These are phyloP conservation scores for Diorhabda sublineata DNA, from an alignment of 1,140 invertebrate species.

Conservation along the genomic window DNA sequence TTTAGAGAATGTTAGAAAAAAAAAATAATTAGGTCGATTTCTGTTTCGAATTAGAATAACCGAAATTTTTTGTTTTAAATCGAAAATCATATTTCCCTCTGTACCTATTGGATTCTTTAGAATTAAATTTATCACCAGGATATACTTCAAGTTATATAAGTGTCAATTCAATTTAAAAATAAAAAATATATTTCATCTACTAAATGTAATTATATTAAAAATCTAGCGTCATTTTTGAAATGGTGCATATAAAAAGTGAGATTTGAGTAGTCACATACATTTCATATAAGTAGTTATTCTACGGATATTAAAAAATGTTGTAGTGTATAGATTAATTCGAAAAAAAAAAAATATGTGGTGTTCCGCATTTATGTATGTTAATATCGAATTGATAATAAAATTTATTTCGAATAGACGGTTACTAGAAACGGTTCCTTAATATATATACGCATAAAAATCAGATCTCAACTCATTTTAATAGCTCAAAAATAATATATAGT, in stretches of 20 bases:
- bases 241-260: constrained; percentile 20
- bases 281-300: constrained; percentile 22
- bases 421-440: constrained; percentile 14
- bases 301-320: constrained; percentile 29
- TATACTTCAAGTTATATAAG: constrained; percentile 25
- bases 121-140: constrained; percentile 14
- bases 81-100: too few relatives aligned
- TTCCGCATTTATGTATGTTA: constrained; percentile 21
- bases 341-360: constrained; percentile 28
- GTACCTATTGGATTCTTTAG: background rate
- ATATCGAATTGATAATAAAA: constrained; percentile 8
- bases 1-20: too few relatives aligned
- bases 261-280: constrained; percentile 20
- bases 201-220: constrained; percentile 24
- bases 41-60: too few relatives aligned
- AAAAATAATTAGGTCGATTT: too few relatives aligned
- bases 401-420: background rate
- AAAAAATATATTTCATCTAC: constrained; percentile 23
- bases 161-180: constrained; percentile 39
- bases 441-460: too few relatives aligned
- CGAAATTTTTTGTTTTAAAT: too few relatives aligned
- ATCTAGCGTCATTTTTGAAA: constrained; percentile 18
- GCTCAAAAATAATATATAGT: too few relatives aligned
- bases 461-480: too few relatives aligned
- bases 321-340: constrained; percentile 35